Evolutionary conservation across 2,797 vertebrate genomes (phyloP), one percentile per base, ranked within the genome.

Genomic region (Chelonia mydas): DNA sequence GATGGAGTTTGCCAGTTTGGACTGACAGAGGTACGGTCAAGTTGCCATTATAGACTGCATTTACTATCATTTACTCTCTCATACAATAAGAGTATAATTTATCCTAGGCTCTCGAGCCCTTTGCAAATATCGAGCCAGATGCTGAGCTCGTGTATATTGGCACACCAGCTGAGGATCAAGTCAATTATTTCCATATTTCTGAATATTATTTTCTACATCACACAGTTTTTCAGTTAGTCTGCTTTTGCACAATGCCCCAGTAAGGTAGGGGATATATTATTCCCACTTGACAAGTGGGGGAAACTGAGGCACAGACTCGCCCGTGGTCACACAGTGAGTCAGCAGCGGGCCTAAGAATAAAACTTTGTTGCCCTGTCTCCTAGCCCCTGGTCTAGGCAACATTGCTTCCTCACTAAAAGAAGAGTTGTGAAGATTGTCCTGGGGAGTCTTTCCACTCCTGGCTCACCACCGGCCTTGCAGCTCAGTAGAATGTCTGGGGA

Each of bases 401-500:
- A 10, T 90, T 83, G 88, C 68, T 86, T 94, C 54, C 68, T 25
- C 93, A 88, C 81, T n/a, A 28, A 88, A 76, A 89, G 45, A 31
- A 77, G 93, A 92, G 94, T 94, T 79, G 94, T 45, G 87, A 86
- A 92, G 86, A 88, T 1, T 51, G 83, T 19, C 3, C 89, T 90
- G 9, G 1, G 57, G 83, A 86, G 47, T 85, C 84, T 93, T 87
- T 83, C 78, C 88, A 89, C 78, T 74, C 84, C 91, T 91, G 90
- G 15, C 88, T 97, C 78, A 3, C 88, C 84, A 1, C 92, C 84
- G 90, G 81, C 90, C 16, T 47, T 5, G 81, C 55, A 33, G 89
- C 50, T 95, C 86, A 89, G 90, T 93, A 81, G 90, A 95, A 61
- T 95, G 95, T 93, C 95, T 91, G 96, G 93, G 74, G 90, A 86